Evolutionary conservation across 1,140 invertebrate genomes (phyloP), one percentile per base, ranked within the genome.

Genomic region (Phortica variegata): DNA sequence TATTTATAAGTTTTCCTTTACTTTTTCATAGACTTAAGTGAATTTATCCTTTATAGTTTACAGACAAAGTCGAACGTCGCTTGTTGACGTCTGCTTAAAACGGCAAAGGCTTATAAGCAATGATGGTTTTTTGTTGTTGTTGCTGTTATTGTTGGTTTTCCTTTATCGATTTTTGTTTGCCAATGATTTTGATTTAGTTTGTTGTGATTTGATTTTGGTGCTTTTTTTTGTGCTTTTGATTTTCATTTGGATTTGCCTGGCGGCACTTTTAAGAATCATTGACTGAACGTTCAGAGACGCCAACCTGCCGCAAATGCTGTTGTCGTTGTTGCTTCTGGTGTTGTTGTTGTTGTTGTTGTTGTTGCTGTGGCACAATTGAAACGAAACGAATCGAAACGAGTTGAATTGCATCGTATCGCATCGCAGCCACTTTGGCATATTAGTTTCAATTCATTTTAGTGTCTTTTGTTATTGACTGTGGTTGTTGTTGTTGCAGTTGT

Each of bases 371-470:
- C n/a, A n/a, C n/a, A n/a, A n/a, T n/a, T n/a, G n/a, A n/a, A n/a
- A n/a, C n/a, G n/a, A n/a, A n/a, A n/a, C n/a, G n/a, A n/a, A n/a
- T n/a, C n/a, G n/a, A n/a, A n/a, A n/a, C n/a, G n/a, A n/a, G n/a
- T n/a, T n/a, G n/a, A n/a, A n/a, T n/a, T n/a, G n/a, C n/a, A n/a
- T n/a, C n/a, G n/a, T n/a, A n/a, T n/a, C 23, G 10, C 5, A 26
- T 26, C 23, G 59, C 59, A 60, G 63, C 68, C 63, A 68, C 63
- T 66, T 68, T 68, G 63, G 63, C 63, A 68, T 68, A 68, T 68
- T 68, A 68, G 63, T 68, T 68, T 68, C 63, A 68, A 68, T 68
- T 68, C 65, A 68, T 68, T 68, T 68, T 53, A 68, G 63, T 68
- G 63, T 66, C 58, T 65, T 60, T 51, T n/a, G n/a, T n/a, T n/a